Evolutionary conservation across 2,113 vertebrate species (phyloP), one percentile per base, ranked within the genome.

Genomic region (Esox niger): DNA sequence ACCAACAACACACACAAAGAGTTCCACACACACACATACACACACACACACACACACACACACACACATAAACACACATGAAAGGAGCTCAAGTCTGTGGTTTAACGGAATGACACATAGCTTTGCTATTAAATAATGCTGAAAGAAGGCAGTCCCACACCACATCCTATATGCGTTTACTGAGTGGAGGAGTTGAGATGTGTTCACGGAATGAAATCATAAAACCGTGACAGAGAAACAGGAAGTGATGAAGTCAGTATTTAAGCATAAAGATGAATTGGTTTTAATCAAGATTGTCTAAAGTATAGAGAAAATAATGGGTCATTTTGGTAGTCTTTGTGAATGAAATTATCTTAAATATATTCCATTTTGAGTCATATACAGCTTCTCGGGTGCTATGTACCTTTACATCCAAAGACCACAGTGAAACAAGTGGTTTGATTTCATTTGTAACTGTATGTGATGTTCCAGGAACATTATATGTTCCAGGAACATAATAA

Each of bases 41-140:
- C 13, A 43, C 11, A 4, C 38, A 43, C 13, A 43, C 38, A 43
- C 38, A 68, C 68, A n/a, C 59, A 43, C 38, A 43, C 13, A 43
- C 11, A 4, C 38, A 43, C 13, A 43, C 38, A 43, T 52, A 59
- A 74, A 32, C 54, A 7, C 10, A 80, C 75, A 80, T 77, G 59
- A 84, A 79, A 80, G 74, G 73, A 46, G 27, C 31, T 46, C 25
- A 59, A 21, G 10, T 10, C 23, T 27, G 66, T 47, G 23, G 29
- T 27, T 73, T 69, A 29, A n/a, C 25, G 6, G 17, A 59, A 27
- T 59, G 26, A 59, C 29, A 30, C 29, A 59, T 30, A 68, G 68
- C 33, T 29, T 1, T 54, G 77, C 43, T 64, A 64, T n/a, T 66
- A 52, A 49, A 72, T 27, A 27, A 32, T 15, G 31, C 6, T 17